Conservation (phyloP, 1,140 invertebrate species). For the Drosophila navojoa region DNA sequence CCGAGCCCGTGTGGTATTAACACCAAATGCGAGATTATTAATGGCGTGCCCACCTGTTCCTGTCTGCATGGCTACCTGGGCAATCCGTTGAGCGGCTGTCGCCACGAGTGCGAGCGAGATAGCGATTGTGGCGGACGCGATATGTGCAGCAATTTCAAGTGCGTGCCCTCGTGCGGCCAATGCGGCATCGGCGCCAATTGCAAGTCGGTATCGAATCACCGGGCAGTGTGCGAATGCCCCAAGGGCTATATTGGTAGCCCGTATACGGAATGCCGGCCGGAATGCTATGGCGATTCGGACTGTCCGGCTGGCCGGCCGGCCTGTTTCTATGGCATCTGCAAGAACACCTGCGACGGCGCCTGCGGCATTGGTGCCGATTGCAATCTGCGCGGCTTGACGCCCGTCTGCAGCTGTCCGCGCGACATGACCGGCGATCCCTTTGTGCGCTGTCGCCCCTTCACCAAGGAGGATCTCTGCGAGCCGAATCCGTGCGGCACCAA, state of each 20-base stretch:
- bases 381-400: constrained; percentile 89
- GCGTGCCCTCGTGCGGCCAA: constrained; percentile 90
- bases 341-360: constrained; percentile 91
- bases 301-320: constrained; percentile 91
- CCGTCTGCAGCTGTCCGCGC: constrained; percentile 92
- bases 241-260: constrained; percentile 91
- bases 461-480: constrained; percentile 91
- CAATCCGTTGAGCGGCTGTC: constrained; percentile 89
- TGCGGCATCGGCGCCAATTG: constrained; percentile 93
- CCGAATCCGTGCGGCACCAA: constrained; percentile 94
- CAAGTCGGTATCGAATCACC: constrained; percentile 89
- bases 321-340: constrained; percentile 91
- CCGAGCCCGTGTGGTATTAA: constrained; percentile 91
- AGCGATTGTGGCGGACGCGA: constrained; percentile 88
- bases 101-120: constrained; percentile 89
- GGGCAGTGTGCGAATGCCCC: constrained; percentile 92
- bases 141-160: constrained; percentile 90
- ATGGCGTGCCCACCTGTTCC: constrained; percentile 90
- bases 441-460: constrained; percentile 90
- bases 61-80: constrained; percentile 89
- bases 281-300: constrained; percentile 89
- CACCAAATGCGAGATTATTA: constrained; percentile 91
- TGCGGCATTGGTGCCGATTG: constrained; percentile 90
- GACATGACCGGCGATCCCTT: constrained; percentile 95
- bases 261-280: constrained; percentile 88